Conservation (phyloP, 1,140 invertebrate genomes). For the Globodera ellingtonae region DNA sequence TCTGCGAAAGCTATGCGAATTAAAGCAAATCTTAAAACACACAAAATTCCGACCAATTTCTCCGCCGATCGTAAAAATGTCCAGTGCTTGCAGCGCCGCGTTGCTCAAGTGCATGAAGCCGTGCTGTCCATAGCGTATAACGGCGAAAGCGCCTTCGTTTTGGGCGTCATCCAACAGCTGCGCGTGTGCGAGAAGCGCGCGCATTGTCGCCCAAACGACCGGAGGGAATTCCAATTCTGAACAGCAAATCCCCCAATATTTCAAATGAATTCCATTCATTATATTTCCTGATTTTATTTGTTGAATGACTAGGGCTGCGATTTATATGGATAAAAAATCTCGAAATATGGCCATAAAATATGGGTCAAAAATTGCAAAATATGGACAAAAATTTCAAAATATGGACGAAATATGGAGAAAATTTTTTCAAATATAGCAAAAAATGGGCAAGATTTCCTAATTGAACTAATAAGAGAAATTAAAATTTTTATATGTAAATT, state of each 20-base stretch:
- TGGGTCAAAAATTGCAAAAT: too few relatives aligned
- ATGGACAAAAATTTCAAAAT: too few relatives aligned
- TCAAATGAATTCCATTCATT: too few relatives aligned
- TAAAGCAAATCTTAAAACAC: slow-evolving; percentile 3
- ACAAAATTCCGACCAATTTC: slow-evolving; percentile 24
- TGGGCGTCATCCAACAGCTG: slow-evolving; percentile 30
- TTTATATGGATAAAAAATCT: too few relatives aligned
- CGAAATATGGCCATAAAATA: too few relatives aligned
- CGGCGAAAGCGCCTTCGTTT: slow-evolving; percentile 32
- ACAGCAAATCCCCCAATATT: neutral
- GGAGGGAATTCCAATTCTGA: slow-evolving; percentile 16
- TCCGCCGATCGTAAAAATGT: slow-evolving; percentile 27
- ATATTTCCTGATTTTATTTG: too few relatives aligned
- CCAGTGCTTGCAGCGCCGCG: slow-evolving; percentile 34
- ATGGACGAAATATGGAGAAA: too few relatives aligned
- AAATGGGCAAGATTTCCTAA: too few relatives aligned
- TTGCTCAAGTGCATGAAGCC: slow-evolving; percentile 35
- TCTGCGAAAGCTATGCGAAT: neutral
- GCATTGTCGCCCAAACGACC: slow-evolving; percentile 8
- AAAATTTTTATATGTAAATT: too few relatives aligned
- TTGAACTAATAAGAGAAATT: too few relatives aligned
- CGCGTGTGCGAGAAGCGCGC: slow-evolving; percentile 21
- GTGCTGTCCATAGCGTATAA: slow-evolving; percentile 29
- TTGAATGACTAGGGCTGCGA: too few relatives aligned
- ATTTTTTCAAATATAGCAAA: too few relatives aligned